Evolutionary conservation across 2,113 vertebrate genomes (phyloP).

Genomic region (Eupsittula cactorum): DNA sequence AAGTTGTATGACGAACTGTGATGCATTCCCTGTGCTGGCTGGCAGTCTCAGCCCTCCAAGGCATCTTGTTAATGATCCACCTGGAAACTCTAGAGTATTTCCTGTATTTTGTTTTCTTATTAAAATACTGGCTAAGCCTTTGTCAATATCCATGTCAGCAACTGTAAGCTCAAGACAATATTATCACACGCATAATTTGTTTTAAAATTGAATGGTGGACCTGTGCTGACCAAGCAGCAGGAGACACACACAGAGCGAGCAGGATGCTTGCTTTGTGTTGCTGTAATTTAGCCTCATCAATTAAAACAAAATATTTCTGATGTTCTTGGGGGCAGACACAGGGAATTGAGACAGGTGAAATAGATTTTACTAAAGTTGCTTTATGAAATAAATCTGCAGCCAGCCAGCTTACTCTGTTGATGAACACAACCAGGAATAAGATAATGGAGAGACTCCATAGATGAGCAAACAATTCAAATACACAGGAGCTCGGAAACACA

Average conservation of each 20-base stretch:
- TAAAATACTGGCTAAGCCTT: conserved; percentile 93
- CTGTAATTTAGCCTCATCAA: conserved; percentile 19
- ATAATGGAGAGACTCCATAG: neutral
- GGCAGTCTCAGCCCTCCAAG: conserved; percentile 76
- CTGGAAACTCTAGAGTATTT: conserved; percentile 83
- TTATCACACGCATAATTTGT: conserved; percentile 93
- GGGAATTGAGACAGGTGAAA: neutral
- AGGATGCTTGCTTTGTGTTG: neutral
- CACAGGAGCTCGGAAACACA: neutral
- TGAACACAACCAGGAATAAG: neutral
- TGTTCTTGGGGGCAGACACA: neutral
- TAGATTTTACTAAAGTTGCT: neutral
- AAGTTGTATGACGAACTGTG: conserved; percentile 78
- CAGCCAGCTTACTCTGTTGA: neutral
- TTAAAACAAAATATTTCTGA: conserved; percentile 36
- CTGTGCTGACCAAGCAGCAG: conserved; percentile 79
- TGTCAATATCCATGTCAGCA: conserved; percentile 91
- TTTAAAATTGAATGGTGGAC: conserved; percentile 82
- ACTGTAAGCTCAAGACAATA: conserved; percentile 90
- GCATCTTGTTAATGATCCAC: conserved; percentile 88
- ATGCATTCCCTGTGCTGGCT: conserved; percentile 73
- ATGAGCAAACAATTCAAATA: neutral
- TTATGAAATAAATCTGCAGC: neutral
- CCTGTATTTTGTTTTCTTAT: conserved; percentile 95
- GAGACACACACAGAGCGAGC: neutral